Evolutionary conservation across 2,888 invertebrate species (phyloP), one percentile per base, ranked within the genome.

Genomic region (Aspidiotus destructor): DNA sequence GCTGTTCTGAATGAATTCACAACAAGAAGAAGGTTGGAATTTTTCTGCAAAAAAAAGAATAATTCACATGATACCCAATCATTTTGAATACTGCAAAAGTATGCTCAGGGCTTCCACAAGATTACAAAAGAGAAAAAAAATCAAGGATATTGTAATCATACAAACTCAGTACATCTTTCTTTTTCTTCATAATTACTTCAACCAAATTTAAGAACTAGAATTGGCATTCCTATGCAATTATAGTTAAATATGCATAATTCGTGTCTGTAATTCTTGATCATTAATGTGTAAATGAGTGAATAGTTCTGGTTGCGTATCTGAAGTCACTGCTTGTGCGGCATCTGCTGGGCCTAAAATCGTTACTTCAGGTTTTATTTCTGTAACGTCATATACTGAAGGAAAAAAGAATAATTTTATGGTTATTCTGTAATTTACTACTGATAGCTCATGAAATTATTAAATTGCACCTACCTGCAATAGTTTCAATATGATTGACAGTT

Each of bases 241-340:
- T 1, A 28, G 28, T 28, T 28, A 28, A 28, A 28, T 28, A 28
- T 69, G 69, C 69, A 69, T 69, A 40, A 69, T 69, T 17, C 62
- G 40, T 0, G 69, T 54, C 17, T 69, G 69, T 42, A 69, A 54
- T 48, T 69, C 62, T 55, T 69, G 62, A 62, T 44, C 55, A 16
- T 57, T 62, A 40, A 69, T 42, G 57, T 69, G 69, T 17, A 69
- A 69, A 62, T 69, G 69, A n/a, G 62, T 54, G 13, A 69, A 44
- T 13, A 69, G 28, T 53, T 69, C 69, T 8, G 69, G 69, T 48
- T 61, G 69, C 9, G 69, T 54, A 16, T 69, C 69, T 17, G 17
- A 60, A 17, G 67, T 15, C 9, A 67, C 67, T 41, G 67, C 40
- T 15, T 67, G 67, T 11, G 67, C 13, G 7, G 67, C 48, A 2